Base-by-base conservation (phyloP, 2,113 vertebrate species). In the Erinaceus europaeus region DNA sequence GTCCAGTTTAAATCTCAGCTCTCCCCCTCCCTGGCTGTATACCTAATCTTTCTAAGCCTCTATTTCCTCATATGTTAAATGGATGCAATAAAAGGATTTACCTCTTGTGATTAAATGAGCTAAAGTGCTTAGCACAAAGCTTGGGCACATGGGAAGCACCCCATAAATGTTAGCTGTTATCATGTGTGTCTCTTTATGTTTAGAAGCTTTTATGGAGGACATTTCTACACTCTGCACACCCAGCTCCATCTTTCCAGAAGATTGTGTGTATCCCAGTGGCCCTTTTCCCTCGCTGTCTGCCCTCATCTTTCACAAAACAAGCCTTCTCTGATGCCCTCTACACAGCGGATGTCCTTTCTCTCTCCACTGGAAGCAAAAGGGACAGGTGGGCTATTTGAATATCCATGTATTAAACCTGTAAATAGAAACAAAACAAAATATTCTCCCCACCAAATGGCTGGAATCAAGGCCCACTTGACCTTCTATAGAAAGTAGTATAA, bases 51-150 rank as follows among this genome's bases (percentile, higher is more conserved):
- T 44, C 52, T 93, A 94, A 95, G 55, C 83, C 83, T 87, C 67
- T 57, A 32, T 82, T 91, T 88, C 91, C 95, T 90, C 25, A 6
- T 42, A 9, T 80, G 77, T 76, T 92, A 88, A 85, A 74, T 59
- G 40, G 36, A 73, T 64, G 20, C 78, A 94, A 86, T 62, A 87
- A 81, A 71, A 85, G 52, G 67, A 90, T 91, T 85, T 92, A 88
- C 67, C 44, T 80, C 76, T 85, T 42, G 59, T 90, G 93, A 93
- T 95, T 92, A 92, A 92, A 80, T 74, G 67, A 93, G 93, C 90
- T 94, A 83, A 91, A 93, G 89, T 73, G 78, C 89, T 93, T 93
- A 94, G 90, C 67, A 27, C 69, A 55, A 69, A 62, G 46, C 55
- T 88, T 69, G 80, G 84, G 57, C 42, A 2, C 62, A 12, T 55